Evolutionary conservation across 2,113 vertebrate genomes (phyloP).

Genomic region (Sturnira hondurensis): DNA sequence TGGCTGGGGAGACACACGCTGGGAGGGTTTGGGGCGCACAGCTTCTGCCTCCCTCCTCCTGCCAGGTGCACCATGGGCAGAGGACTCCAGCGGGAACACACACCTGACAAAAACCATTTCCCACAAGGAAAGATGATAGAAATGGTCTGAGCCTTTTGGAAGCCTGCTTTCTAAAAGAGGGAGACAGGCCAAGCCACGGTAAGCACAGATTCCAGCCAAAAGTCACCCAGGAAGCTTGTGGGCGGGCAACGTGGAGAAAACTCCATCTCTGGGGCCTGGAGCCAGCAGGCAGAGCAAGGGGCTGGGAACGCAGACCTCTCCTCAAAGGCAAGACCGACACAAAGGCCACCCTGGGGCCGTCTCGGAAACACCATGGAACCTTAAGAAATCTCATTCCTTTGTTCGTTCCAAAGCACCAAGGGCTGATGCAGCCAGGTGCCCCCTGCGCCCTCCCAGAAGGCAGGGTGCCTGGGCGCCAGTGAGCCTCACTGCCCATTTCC

Average conservation of each 20-base stretch:
- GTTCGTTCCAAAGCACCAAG: slow-evolving; percentile 22
- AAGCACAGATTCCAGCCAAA: not conserved
- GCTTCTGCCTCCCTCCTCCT: not conserved
- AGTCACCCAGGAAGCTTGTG: not conserved
- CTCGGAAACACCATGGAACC: not conserved
- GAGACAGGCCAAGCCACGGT: not conserved
- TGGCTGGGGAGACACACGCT: not conserved
- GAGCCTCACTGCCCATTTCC: not conserved
- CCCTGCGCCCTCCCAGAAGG: not conserved
- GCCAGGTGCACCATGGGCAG: not conserved
- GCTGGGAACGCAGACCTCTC: not conserved
- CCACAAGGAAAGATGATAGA: not conserved
- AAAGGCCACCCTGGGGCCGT: not conserved
- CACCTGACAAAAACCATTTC: not conserved
- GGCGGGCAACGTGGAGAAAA: not conserved
- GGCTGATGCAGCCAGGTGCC: not conserved
- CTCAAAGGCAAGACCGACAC: not conserved
- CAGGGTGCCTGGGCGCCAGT: not conserved
- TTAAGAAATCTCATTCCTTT: not conserved
- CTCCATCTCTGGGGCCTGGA: not conserved
- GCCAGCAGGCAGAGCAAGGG: not conserved
- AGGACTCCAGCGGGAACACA: not conserved
- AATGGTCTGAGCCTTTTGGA: not conserved
- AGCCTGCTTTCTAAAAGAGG: not conserved
- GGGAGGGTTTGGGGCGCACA: not conserved